Base-by-base conservation (phyloP, 1,140 invertebrate species). In the Aphaenogaster floridana region DNA sequence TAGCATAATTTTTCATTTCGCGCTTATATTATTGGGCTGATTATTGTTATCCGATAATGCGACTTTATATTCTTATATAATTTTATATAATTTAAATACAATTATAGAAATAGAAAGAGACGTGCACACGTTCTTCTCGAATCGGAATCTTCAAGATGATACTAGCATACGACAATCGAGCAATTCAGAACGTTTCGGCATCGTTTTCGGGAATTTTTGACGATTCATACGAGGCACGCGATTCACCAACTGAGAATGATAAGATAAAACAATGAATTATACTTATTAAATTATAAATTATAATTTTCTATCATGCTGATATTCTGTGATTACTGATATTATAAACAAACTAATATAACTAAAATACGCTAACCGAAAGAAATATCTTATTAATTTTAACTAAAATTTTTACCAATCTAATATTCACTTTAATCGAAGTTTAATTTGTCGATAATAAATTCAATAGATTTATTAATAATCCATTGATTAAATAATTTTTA, bases 91-190 rank as follows among this genome's bases (percentile, higher is more conserved):
- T 42, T 80, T 68, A 61, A 17, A 15, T 57, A 7, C 34, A 28
- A 52, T 68, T 45, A 66, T 28, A 36, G 6, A n/a, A 54, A 57
- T 8, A 21, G 17, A 11, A 63, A 78, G 42, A 39, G 8, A 77
- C 6, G 48, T 66, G 74, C 54, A 79, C 59, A 28, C 3, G 6
- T 63, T 86, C 34, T 66, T 13, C 54, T 74, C 5, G 61, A 45
- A 68, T 61, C 69, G 80, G 71, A 87, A 86, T 77, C 45, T 78
- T 80, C 39, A 34, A 63, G 28, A 74, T 77, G 79, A 85, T 63
- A 88, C 36, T 36, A 87, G 84, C 88, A 63, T 89, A 90, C 89
- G 85, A 89, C 85, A 84, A 81, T 90, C 84, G 88, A 89, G 76
- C 88, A 89, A 89, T 89, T 59, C 48, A 89, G 74, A 68, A 61